phyloP scores from a whole-genome alignment of 1,140 invertebrate species.

The Zaprionus ornatus region DNA sequence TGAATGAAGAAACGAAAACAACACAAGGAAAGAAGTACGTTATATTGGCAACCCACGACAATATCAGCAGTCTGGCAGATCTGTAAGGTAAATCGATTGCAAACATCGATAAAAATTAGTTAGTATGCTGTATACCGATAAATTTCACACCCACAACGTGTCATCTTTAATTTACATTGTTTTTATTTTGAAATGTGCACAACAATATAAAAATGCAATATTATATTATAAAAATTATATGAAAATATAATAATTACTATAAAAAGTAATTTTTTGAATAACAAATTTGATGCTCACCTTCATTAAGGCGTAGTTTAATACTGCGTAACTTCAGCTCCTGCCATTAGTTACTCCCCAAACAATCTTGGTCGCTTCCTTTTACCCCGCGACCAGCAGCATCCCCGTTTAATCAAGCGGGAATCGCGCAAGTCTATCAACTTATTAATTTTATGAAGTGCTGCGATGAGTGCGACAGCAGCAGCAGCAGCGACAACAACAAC shows the following conservation, averaged over 20 bases:
- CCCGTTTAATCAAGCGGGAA: constrained; percentile 55
- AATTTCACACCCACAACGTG: neutral
- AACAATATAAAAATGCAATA: neutral
- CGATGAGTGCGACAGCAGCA: constrained; percentile 31
- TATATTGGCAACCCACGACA: neutral
- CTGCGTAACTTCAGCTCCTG: neutral
- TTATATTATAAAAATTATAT: neutral
- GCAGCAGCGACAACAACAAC: constrained; percentile 12
- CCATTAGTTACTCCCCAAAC: constrained; percentile 7
- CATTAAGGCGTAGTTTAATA: neutral
- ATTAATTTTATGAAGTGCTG: constrained; percentile 83
- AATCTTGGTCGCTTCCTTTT: constrained; percentile 7
- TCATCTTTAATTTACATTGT: neutral
- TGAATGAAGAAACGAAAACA: neutral
- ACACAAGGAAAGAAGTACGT: neutral
- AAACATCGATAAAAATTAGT: neutral
- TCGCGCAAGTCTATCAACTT: constrained; percentile 77
- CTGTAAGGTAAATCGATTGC: neutral
- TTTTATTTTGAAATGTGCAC: neutral
- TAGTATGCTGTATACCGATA: neutral
- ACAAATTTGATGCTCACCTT: neutral
- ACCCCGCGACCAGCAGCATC: constrained; percentile 22
- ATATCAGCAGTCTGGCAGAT: neutral
- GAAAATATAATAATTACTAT: neutral
- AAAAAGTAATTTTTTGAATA: neutral